These are phyloP conservation scores for Melospiza georgiana DNA, from an alignment of 2,113 vertebrate species.

Conservation along the genomic window DNA sequence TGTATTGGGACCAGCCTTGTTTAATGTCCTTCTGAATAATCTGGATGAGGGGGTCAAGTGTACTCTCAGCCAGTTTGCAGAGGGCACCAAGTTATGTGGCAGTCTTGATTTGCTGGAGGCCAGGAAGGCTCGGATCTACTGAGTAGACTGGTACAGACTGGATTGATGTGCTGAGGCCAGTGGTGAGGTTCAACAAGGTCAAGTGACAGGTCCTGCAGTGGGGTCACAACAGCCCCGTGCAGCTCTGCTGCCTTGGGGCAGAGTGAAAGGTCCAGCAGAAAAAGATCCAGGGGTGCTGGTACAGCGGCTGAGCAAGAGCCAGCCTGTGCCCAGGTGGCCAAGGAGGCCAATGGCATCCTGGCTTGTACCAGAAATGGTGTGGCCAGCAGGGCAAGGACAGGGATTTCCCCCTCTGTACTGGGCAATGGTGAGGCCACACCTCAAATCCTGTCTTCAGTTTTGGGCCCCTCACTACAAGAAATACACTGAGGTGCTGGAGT, in stretches of 20 bases:
- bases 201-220: neutral
- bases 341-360: neutral
- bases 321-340: neutral
- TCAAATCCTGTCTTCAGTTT: neutral
- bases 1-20: neutral
- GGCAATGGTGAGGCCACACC: neutral
- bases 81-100: neutral
- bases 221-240: neutral
- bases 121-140: neutral
- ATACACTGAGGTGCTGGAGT: rapidly evolving
- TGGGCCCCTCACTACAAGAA: neutral
- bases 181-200: neutral
- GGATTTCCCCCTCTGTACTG: neutral
- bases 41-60: neutral
- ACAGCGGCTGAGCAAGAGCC: neutral
- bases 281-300: neutral
- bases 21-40: neutral
- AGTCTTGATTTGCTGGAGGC: neutral
- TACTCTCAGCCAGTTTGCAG: neutral
- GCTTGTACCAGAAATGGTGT: neutral
- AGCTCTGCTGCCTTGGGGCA: neutral
- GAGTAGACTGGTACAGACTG: neutral
- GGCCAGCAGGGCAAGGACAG: neutral
- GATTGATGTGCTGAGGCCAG: neutral
- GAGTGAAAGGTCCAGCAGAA: neutral